Evolutionary conservation across 2,113 vertebrate species (phyloP), one percentile per base, ranked within the genome.

Genomic region (Pygathrix nemaeus): DNA sequence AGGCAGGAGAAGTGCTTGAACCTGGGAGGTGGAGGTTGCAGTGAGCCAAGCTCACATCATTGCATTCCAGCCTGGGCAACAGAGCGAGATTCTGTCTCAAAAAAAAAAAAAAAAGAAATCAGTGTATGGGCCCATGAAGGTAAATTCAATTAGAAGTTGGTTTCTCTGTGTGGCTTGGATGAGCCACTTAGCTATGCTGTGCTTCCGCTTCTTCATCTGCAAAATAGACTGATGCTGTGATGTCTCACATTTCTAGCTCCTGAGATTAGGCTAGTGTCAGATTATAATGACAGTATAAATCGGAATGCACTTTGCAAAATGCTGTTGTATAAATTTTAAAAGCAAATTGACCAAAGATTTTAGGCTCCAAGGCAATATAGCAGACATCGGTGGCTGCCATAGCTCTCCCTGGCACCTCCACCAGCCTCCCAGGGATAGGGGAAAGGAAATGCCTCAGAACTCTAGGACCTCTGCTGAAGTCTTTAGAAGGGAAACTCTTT

Each of bases 191-290:
- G 32, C 75, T 61, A 1, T 59, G 50, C 50, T 72, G 35, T 48
- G 48, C 79, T 79, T 95, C 45, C 10, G 18, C 79, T 73, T 96
- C 52, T 90, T 88, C 66, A 61, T 78, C 83, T 82, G 72, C 32
- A 66, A 59, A 95, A 82, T 59, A 82, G 16, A 38, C 48, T 57
- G 35, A 59, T 9, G 11, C 45, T 27, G 5, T 57, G 32, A 21
- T 18, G 79, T 32, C 12, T 89, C 38, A 38, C 6, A 14, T 40
- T n/a, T 10, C 38, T 40, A 6, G 57, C 38, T 92, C 40, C 87
- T 25, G 6, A 83, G 73, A 52, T 43, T 20, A 90, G 50, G 35
- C 66, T 32, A 6, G 40, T 23, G 2, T 45, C 43, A 23, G 84
- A 40, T 11, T 79, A 73, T 40, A 70, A 32, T 66, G 84, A 59